phyloP scores from a whole-genome alignment of 2,113 vertebrate species.

The Crotalus tigris region DNA sequence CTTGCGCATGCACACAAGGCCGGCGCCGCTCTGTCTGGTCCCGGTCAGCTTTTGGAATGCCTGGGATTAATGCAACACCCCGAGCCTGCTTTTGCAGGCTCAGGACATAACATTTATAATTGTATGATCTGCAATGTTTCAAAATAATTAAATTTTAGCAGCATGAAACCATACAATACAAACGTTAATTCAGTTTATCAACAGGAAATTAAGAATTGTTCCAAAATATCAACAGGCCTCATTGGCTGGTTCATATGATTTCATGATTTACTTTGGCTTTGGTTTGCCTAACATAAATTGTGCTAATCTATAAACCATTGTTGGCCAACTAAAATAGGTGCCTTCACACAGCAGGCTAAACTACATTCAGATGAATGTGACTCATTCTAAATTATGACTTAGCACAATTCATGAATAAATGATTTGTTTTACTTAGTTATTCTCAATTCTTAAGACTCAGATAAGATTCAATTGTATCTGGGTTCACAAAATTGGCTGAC shows the following conservation, averaged over 20 bases:
- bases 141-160: conserved; percentile 6
- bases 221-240: not conserved
- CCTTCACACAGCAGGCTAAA: not conserved
- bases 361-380: not conserved
- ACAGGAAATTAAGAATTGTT: not conserved
- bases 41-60: too few species aligned
- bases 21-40: too few species aligned
- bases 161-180: fast-evolving
- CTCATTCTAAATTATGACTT: not conserved
- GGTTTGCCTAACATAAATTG: not conserved
- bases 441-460: not conserved
- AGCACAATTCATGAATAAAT: not conserved
- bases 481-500: not conserved
- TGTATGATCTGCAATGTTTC: not conserved
- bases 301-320: not conserved
- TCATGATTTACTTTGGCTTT: not conserved
- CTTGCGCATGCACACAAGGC: too few species aligned
- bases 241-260: not conserved
- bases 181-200: not conserved
- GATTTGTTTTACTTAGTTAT: not conserved
- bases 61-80: too few species aligned
- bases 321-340: not conserved
- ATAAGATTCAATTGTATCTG: not conserved
- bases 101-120: not conserved
- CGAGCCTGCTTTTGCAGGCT: too few species aligned